Evolutionary conservation across 2,113 vertebrate species (phyloP).

Genomic region (Sisor rabdophorus): DNA sequence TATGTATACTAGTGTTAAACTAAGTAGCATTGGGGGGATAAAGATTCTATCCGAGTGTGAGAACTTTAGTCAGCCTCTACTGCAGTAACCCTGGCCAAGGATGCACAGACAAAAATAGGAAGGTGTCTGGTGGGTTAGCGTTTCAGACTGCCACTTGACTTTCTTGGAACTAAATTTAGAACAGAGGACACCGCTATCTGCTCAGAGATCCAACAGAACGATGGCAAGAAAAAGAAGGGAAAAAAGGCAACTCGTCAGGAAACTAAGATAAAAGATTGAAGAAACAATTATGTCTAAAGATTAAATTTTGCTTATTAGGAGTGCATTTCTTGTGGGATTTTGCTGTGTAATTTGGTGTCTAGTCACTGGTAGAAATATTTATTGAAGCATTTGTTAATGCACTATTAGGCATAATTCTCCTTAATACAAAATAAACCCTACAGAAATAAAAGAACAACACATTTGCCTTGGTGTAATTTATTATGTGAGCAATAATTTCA

Average conservation of each 20-base stretch:
- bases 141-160: conserved; percentile 48
- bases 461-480: conserved; percentile 3
- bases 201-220: conserved; percentile 40
- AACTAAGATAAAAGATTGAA: background rate
- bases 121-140: conserved; percentile 45
- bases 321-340: background rate
- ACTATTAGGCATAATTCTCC: background rate
- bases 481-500: background rate
- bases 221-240: background rate
- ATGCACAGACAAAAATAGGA: conserved; percentile 44
- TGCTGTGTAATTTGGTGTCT: background rate
- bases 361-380: background rate
- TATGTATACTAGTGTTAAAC: background rate
- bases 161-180: conserved; percentile 52
- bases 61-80: conserved; percentile 28
- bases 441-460: too few relatives aligned
- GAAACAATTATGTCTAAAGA: background rate
- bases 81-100: conserved; percentile 34
- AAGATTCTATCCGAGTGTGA: conserved; percentile 1
- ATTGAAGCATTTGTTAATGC: background rate
- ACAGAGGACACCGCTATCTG: conserved; percentile 53
- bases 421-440: background rate
- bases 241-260: background rate
- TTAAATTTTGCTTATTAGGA: background rate
- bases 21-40: background rate